Conservation (phyloP, 2,888 invertebrate species). For the Melieria crassipennis region DNA sequence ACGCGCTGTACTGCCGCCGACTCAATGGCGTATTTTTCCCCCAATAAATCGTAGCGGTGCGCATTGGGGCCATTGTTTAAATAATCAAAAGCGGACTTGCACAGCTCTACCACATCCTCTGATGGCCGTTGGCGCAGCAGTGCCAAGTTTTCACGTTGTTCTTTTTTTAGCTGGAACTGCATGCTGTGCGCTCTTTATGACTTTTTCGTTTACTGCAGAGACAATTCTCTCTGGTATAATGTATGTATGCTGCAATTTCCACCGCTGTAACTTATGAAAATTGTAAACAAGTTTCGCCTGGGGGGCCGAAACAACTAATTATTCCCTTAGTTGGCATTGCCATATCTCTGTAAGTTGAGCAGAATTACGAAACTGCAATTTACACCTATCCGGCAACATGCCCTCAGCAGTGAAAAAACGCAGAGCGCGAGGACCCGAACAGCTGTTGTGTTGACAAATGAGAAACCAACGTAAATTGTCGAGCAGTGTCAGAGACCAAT, state of each 20-base stretch:
- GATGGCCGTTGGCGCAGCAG: constrained; percentile 68
- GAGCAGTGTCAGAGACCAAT: constrained; percentile 6
- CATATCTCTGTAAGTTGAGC: too few species aligned
- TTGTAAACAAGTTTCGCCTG: not conserved
- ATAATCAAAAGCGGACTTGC: constrained; percentile 72
- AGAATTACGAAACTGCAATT: too few species aligned
- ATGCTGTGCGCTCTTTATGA: constrained; percentile 35
- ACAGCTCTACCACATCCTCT: constrained; percentile 72
- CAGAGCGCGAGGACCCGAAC: not conserved
- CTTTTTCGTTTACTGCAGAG: not conserved
- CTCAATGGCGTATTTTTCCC: constrained; percentile 68
- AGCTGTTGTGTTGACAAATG: constrained; percentile 20
- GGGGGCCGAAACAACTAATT: not conserved
- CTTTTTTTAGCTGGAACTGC: constrained; percentile 65
- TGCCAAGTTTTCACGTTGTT: constrained; percentile 70
- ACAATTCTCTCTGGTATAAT: not conserved
- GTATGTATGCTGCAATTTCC: not conserved
- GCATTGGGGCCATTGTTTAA: constrained; percentile 72
- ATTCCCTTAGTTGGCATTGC: too few species aligned
- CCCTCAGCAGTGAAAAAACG: too few species aligned
- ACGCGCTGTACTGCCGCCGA: constrained; percentile 68
- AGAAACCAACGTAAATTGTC: constrained; percentile 38
- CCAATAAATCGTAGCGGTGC: constrained; percentile 65
- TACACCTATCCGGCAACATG: too few species aligned
- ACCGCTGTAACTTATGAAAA: not conserved